phyloP scores from a whole-genome alignment of 2,797 vertebrate genomes.

The Percopsis omiscomaycus region DNA sequence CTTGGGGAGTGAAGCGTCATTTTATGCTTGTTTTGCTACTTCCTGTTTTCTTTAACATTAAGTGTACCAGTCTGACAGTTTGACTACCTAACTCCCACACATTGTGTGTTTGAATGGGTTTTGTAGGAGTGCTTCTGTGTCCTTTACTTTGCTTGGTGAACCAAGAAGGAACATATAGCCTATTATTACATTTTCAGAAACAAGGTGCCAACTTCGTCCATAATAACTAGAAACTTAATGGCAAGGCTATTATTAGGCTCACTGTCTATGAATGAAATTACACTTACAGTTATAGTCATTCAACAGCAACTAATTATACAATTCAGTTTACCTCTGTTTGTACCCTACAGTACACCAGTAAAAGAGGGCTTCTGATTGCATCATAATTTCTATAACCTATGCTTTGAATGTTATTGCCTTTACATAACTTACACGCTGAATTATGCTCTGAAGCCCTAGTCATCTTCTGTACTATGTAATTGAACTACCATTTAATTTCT shows the following conservation, averaged over 20 bases:
- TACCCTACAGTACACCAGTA: too few species aligned
- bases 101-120: slow-evolving; percentile 31
- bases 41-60: slow-evolving; percentile 58
- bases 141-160: slow-evolving; percentile 9
- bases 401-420: too few species aligned
- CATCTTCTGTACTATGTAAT: too few species aligned
- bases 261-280: too few species aligned
- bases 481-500: too few species aligned
- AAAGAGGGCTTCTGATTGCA: too few species aligned
- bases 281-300: too few species aligned
- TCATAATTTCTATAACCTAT: too few species aligned
- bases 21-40: slow-evolving; percentile 60
- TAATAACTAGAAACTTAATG: neutral
- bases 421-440: too few species aligned
- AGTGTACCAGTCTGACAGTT: slow-evolving; percentile 35
- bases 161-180: slow-evolving; percentile 27
- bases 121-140: slow-evolving; percentile 19
- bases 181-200: slow-evolving; percentile 16
- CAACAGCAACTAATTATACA: too few species aligned
- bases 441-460: too few species aligned
- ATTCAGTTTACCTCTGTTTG: too few species aligned
- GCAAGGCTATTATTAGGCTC: neutral
- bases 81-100: slow-evolving; percentile 24
- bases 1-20: slow-evolving; percentile 33
- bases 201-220: slow-evolving; percentile 17